These are phyloP conservation scores for Salvelinus fontinalis DNA, from an alignment of 2,113 vertebrate species.

Conservation along the genomic window DNA sequence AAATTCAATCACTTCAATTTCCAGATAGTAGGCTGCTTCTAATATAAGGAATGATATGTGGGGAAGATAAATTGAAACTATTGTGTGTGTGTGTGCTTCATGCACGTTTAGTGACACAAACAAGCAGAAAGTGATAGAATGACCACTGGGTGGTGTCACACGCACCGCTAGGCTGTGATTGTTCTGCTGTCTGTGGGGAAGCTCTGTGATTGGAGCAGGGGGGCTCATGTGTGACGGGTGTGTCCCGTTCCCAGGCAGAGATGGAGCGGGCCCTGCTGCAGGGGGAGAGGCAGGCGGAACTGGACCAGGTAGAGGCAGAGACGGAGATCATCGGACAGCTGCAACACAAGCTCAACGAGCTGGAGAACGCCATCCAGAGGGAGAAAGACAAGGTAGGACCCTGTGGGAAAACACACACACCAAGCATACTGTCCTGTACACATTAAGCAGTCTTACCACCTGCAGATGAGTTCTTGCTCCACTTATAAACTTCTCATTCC, in stretches of 20 bases:
- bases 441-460: background rate
- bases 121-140: too few relatives aligned
- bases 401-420: background rate
- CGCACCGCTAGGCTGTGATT: too few relatives aligned
- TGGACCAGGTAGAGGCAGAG: constrained; percentile 82
- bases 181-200: too few relatives aligned
- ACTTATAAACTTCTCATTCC: too few relatives aligned
- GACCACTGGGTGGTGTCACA: too few relatives aligned
- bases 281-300: constrained; percentile 87
- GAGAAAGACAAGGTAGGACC: constrained; percentile 89
- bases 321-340: constrained; percentile 80
- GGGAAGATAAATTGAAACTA: too few relatives aligned
- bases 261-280: constrained; percentile 92
- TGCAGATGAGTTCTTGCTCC: too few relatives aligned
- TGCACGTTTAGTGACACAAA: background rate
- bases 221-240: constrained; percentile 11
- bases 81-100: background rate
- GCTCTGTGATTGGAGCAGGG: background rate
- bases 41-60: too few relatives aligned
- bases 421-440: background rate
- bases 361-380: constrained; percentile 84
- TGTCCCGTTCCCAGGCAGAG: constrained; percentile 79
- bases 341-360: constrained; percentile 83
- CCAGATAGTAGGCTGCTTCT: too few relatives aligned
- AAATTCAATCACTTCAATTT: too few relatives aligned